Conservation (phyloP, 2,888 invertebrate genomes). For the Mellilla xanthometata region DNA sequence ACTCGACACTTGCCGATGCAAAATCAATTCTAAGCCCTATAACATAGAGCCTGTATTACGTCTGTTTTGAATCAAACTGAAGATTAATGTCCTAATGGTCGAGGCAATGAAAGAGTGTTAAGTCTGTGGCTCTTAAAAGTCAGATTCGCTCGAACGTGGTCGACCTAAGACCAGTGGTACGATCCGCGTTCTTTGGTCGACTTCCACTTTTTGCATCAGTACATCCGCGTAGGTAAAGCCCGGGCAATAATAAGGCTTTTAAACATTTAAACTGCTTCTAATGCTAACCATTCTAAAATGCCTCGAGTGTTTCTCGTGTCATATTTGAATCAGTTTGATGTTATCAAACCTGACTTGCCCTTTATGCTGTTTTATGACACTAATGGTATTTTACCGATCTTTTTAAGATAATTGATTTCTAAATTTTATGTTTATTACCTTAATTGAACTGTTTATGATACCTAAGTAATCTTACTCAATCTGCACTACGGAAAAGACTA, state of each 20-base stretch:
- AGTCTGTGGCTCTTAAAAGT: conserved; percentile 49
- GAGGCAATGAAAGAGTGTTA: conserved; percentile 51
- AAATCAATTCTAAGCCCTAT: conserved; percentile 60
- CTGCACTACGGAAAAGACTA: too few species aligned
- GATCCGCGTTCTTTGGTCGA: conserved; percentile 76
- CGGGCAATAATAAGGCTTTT: conserved; percentile 67
- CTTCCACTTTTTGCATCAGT: conserved; percentile 74
- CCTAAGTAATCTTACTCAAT: too few species aligned
- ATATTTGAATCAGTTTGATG: too few species aligned
- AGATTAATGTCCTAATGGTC: conserved; percentile 62
- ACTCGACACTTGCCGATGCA: conserved; percentile 37
- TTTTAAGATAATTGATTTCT: too few species aligned
- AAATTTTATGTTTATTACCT: too few species aligned
- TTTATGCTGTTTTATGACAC: too few species aligned
- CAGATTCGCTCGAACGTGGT: conserved; percentile 53
- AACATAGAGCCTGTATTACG: conserved; percentile 56
- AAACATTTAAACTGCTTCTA: conserved; percentile 44
- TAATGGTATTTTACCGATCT: too few species aligned
- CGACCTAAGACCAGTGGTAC: conserved; percentile 50
- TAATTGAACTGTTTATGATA: too few species aligned
- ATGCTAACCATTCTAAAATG: conserved; percentile 1
- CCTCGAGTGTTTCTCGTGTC: conserved; percentile 5
- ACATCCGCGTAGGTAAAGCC: conserved; percentile 63
- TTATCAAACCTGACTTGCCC: too few species aligned
- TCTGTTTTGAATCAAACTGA: conserved; percentile 45